phyloP scores from a whole-genome alignment of 2,888 invertebrate genomes.

The Drosophila mercatorum region DNA sequence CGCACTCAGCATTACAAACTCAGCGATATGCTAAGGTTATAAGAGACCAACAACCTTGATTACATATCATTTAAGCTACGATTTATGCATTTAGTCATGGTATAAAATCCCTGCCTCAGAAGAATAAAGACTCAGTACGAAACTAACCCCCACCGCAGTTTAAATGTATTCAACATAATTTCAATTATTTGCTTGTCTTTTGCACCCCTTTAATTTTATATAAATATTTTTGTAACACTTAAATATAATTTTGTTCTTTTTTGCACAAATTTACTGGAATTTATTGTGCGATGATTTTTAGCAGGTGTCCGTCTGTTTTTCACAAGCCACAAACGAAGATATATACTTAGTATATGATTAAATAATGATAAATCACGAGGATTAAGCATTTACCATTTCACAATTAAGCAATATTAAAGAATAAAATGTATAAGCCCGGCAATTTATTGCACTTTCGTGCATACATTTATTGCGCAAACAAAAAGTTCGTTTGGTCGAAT shows the following conservation, averaged over 20 bases:
- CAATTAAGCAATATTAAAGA: constrained; percentile 3
- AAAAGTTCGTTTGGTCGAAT: constrained; percentile 32
- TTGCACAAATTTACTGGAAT: background rate
- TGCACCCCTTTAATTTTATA: no score
- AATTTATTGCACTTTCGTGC: constrained; percentile 34
- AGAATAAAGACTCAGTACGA: no score
- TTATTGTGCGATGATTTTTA: background rate
- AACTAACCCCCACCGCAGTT: no score
- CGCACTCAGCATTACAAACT: no score
- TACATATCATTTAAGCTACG: no score
- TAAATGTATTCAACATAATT: no score
- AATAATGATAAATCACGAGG: background rate
- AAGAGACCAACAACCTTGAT: no score
- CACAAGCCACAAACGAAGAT: background rate
- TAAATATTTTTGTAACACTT: background rate
- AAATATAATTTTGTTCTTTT: no score
- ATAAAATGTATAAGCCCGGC: constrained; percentile 7
- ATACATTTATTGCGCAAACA: constrained; percentile 35
- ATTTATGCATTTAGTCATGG: no score
- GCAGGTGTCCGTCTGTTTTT: background rate
- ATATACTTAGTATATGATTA: background rate
- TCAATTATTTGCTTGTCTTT: no score
- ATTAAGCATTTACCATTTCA: background rate
- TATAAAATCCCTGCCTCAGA: no score
- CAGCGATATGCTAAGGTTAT: no score